These are phyloP conservation scores for Heterotilapia buettikoferi DNA, from an alignment of 2,113 vertebrate species.

Conservation along the genomic window DNA sequence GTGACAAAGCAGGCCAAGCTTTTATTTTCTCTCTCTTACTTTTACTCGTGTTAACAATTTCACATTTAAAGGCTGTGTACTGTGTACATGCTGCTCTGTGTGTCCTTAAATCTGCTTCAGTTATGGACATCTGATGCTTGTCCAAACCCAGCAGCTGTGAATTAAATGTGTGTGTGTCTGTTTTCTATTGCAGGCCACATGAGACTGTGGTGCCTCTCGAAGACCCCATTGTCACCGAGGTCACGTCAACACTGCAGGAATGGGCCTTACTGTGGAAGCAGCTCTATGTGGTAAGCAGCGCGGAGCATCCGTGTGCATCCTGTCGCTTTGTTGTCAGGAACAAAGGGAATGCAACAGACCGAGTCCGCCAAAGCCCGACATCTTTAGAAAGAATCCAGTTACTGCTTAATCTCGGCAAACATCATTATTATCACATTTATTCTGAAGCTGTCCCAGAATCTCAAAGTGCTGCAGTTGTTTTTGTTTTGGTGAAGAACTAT, in stretches of 20 bases:
- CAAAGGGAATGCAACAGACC: not conserved
- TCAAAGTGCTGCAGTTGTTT: not conserved
- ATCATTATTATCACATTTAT: not conserved
- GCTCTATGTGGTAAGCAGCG: conserved; percentile 88
- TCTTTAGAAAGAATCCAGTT: not conserved
- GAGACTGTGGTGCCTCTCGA: conserved; percentile 90
- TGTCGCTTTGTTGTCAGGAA: not conserved
- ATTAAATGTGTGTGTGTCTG: not conserved
- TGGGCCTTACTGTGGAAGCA: conserved; percentile 96
- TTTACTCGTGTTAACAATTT: not conserved
- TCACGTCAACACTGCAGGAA: conserved; percentile 91
- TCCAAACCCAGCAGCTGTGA: not conserved
- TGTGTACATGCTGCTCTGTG: fast-evolving
- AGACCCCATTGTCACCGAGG: conserved; percentile 89
- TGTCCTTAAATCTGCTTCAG: not conserved
- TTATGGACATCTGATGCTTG: not conserved
- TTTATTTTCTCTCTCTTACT: not conserved
- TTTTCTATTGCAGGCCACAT: conserved; percentile 75
- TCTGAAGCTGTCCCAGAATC: not conserved
- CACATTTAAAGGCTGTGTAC: not conserved
- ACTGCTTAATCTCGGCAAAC: not conserved
- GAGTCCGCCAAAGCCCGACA: not conserved
- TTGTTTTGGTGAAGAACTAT: not conserved
- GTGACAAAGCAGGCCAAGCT: not conserved
- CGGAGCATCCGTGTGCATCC: not conserved